These are phyloP conservation scores for Pammene fasciana DNA, from an alignment of 2,888 invertebrate species.

Conservation along the genomic window DNA sequence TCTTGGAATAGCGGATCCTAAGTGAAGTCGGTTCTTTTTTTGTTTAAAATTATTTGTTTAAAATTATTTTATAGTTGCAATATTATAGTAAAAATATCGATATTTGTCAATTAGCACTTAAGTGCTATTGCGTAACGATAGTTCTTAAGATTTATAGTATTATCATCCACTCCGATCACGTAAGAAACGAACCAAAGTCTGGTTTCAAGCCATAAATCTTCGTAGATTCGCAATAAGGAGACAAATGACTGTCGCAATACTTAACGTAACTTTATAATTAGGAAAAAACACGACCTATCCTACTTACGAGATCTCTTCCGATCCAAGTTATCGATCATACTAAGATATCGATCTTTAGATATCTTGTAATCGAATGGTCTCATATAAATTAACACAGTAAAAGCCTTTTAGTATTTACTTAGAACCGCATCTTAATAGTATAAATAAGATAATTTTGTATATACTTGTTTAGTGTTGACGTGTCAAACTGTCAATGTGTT, in stretches of 20 bases:
- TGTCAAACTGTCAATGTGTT: too few relatives aligned
- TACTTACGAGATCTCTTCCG: constrained; percentile 74
- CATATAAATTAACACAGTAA: constrained; percentile 16
- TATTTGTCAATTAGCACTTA: constrained; percentile 68
- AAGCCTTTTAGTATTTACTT: background rate
- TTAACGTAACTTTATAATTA: constrained; percentile 75
- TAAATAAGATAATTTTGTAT: too few relatives aligned
- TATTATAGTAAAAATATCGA: constrained; percentile 47
- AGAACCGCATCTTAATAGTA: too few relatives aligned
- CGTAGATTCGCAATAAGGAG: constrained; percentile 69
- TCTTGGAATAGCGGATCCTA: too few relatives aligned
- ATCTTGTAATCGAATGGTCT: constrained; percentile 57
- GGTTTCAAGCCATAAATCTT: constrained; percentile 73
- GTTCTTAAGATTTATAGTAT: constrained; percentile 64
- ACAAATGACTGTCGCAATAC: constrained; percentile 72
- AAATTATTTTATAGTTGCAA: constrained; percentile 42
- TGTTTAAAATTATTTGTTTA: too few relatives aligned
- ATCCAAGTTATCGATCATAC: constrained; percentile 72
- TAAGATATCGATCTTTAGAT: constrained; percentile 65
- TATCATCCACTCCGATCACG: constrained; percentile 64
- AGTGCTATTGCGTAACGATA: constrained; percentile 63
- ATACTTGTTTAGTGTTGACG: too few relatives aligned
- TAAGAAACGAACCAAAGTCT: constrained; percentile 67
- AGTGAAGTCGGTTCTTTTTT: too few relatives aligned
- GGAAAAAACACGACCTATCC: constrained; percentile 77